Evolutionary conservation across 2,888 invertebrate genomes (phyloP), one percentile per base, ranked within the genome.

Genomic region (Ditula angustiorana): DNA sequence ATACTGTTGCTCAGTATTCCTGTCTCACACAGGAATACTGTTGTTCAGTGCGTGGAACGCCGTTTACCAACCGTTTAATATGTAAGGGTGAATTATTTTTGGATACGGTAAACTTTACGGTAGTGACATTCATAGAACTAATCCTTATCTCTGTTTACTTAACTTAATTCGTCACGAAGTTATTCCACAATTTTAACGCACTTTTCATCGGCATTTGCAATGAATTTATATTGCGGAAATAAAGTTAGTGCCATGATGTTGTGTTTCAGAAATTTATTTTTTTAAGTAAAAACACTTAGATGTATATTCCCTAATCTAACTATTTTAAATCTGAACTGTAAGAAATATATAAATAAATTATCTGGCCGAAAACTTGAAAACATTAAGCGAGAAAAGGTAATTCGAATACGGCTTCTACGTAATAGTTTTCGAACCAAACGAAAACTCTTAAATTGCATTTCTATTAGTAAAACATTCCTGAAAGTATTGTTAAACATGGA

Each of bases 241-340:
- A 35, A 49, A 49, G 61, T n/a, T 56, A 69, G 78, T 78, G 84
- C 82, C 83, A 84, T 82, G 70, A 72, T 82, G 33, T 23, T 79
- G 70, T 71, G 71, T 79, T 75, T 77, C 61, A 69, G 77, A 79
- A 79, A 71, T 76, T 77, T 83, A 82, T 79, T 82, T 83, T 83
- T 78, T 57, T 79, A 78, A 69, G 66, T 68, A 68, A 66, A 71
- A 75, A 71, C 71, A 71, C 71, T 52, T 77, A 76, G 73, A 67
- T 62, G 59, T 76, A 75, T 79, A 75, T 80, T 75, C 74, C 72
- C 66, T 70, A 58, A 19, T 33, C 63, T 46, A 33, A 50, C 37
- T 47, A 50, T 30, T 24, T 8, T 30, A 44, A 11, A 49, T 62
- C 37, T 56, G 37, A 46, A 62, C 28, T 41, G 5, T 47, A 37